phyloP scores from a whole-genome alignment of 2,113 vertebrate species.

The Noctilio leporinus region DNA sequence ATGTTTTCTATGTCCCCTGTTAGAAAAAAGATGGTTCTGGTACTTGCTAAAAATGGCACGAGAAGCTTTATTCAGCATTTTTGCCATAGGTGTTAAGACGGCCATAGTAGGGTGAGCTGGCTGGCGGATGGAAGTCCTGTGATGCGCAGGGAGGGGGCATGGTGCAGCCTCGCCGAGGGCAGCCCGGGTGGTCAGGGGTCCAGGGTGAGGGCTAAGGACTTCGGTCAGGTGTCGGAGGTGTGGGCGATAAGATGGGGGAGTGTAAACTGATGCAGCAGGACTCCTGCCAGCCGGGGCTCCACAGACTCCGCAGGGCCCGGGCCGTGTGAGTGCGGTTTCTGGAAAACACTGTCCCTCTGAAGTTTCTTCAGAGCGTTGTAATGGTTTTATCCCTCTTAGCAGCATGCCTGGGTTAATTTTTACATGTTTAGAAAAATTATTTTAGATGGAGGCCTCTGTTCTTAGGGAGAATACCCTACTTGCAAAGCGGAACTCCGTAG shows the following conservation, averaged over 20 bases:
- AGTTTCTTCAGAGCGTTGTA: not conserved
- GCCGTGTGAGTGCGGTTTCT: no score
- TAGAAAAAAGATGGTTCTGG: not conserved
- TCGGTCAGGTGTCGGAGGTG: not conserved
- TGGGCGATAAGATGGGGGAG: not conserved
- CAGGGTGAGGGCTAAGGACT: not conserved
- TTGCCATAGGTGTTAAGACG: not conserved
- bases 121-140: no score
- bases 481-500: not conserved
- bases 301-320: rapidly evolving
- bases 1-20: not conserved
- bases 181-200: no score
- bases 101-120: rapidly evolving
- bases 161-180: not conserved
- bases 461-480: not conserved
- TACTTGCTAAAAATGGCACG: not conserved
- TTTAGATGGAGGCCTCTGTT: not conserved
- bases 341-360: not conserved
- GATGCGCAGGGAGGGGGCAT: no score
- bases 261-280: not conserved
- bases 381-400: not conserved
- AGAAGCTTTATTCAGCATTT: not conserved
- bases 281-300: not conserved
- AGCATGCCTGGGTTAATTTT: not conserved
- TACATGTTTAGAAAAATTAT: not conserved